phyloP scores from a whole-genome alignment of 2,113 vertebrate genomes.

The Rhinolophus ferrumequinum region DNA sequence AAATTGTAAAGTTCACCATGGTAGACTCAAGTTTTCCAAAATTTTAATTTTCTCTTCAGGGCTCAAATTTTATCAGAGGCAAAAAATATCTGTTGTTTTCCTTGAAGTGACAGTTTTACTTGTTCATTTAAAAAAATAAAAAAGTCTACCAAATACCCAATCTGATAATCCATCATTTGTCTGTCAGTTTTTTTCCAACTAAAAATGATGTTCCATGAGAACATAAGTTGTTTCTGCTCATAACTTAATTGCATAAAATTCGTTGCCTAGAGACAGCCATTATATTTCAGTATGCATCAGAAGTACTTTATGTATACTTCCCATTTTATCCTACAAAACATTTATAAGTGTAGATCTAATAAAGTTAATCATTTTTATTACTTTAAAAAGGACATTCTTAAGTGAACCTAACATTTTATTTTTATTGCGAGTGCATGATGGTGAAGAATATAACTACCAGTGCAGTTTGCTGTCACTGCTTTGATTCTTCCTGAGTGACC shows the following conservation, averaged over 20 bases:
- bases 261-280: neutral
- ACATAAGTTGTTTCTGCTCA: neutral
- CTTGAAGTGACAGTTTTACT: neutral
- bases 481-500: neutral
- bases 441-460: neutral
- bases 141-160: neutral
- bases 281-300: neutral
- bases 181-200: neutral
- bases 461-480: neutral
- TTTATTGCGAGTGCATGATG: neutral
- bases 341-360: neutral
- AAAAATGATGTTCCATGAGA: conserved; percentile 18
- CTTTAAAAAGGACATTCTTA: neutral
- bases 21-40: neutral
- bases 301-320: neutral
- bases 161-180: neutral
- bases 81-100: conserved; percentile 31
- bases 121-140: neutral
- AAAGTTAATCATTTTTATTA: neutral
- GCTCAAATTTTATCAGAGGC: neutral
- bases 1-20: neutral
- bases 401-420: neutral
- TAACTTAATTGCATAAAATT: neutral
- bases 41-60: neutral
- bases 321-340: neutral